phyloP scores from a whole-genome alignment of 2,888 invertebrate genomes.

The Sinodicranocentrus sp. region DNA sequence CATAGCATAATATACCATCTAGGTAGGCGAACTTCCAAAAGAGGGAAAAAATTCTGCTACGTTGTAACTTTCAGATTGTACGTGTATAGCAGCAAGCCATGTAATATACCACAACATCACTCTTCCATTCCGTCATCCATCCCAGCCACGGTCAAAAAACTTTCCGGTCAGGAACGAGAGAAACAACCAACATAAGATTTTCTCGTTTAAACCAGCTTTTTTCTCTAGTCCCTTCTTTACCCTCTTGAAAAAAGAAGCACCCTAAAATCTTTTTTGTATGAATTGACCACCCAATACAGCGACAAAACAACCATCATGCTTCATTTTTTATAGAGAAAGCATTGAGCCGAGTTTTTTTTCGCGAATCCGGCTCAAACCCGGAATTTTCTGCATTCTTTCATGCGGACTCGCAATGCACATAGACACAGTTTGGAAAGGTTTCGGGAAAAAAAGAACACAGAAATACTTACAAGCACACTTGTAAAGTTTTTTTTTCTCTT shows the following conservation, averaged over 20 bases:
- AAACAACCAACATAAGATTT: neutral
- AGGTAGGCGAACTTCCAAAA: neutral
- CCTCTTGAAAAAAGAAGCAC: no score
- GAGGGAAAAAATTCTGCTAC: neutral
- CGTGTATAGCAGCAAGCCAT: neutral
- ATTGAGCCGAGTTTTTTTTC: no score
- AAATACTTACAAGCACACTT: neutral
- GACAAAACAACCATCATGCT: no score
- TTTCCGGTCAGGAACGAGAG: constrained; percentile 32
- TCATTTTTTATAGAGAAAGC: no score
- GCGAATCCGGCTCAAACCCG: constrained; percentile 23
- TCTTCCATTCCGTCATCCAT: constrained; percentile 57
- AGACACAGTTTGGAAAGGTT: neutral
- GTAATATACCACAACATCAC: constrained; percentile 43
- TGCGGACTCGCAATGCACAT: neutral
- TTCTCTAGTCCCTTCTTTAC: neutral
- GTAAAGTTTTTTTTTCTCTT: neutral
- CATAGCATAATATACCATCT: neutral
- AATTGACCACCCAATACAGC: neutral
- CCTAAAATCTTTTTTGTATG: neutral
- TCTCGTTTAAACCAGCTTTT: neutral
- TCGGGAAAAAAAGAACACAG: no score
- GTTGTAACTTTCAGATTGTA: neutral
- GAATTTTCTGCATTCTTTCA: constrained; percentile 38
- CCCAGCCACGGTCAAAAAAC: constrained; percentile 9